phyloP scores from a whole-genome alignment of 1,140 invertebrate genomes.

The fruit fly (Drosophila melanogaster) region Release_6_plus_ISO1_MT NT_033777.3:17753501-17754000 shows the following conservation, averaged over 20 bases:
- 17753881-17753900: slow-evolving; percentile 4
- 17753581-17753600: neutral
- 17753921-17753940: slow-evolving; percentile 13
- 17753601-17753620: neutral
- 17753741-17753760: slow-evolving; percentile 16
- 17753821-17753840: slow-evolving; percentile 37
- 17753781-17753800: slow-evolving; percentile 54
- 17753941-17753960: slow-evolving; percentile 37
- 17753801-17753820: slow-evolving; percentile 53
- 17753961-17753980: neutral
- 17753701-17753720: slow-evolving; percentile 19
- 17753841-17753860: slow-evolving; percentile 24
- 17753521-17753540: neutral
- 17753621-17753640: neutral
- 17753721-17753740: slow-evolving; percentile 9
- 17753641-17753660: neutral
- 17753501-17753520: neutral
- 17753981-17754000: neutral
- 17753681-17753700: slow-evolving; percentile 18
- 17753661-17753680: slow-evolving; percentile 15
- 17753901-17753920: slow-evolving; percentile 3
- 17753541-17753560: neutral
- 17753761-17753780: slow-evolving; percentile 56
- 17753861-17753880: slow-evolving; percentile 30
- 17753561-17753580: neutral